These are phyloP conservation scores for Athetis lepigone DNA, from an alignment of 2,888 invertebrate species.

Conservation along the genomic window DNA sequence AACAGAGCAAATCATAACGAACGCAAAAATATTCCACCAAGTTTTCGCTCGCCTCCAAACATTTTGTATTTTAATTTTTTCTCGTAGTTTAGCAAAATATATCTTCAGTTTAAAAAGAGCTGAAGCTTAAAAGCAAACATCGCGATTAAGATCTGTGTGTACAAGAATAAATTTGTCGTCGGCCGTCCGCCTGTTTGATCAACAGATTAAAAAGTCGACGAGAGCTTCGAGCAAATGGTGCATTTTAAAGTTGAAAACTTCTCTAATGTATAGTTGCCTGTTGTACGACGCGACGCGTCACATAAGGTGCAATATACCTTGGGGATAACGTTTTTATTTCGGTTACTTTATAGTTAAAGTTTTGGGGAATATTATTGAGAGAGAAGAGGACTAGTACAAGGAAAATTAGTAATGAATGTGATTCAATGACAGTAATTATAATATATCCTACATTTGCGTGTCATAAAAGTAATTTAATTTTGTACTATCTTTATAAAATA, in stretches of 20 bases:
- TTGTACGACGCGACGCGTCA: slow-evolving; percentile 46
- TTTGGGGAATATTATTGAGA: neutral
- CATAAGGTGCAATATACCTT: slow-evolving; percentile 32
- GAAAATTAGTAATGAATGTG: neutral
- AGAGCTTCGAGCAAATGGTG: slow-evolving; percentile 78
- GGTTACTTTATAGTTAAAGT: neutral
- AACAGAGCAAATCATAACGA: slow-evolving; percentile 27
- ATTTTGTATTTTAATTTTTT: slow-evolving; percentile 48
- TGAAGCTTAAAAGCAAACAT: slow-evolving; percentile 65
- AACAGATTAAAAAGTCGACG: slow-evolving; percentile 84
- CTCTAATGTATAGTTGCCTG: slow-evolving; percentile 61
- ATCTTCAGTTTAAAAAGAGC: slow-evolving; percentile 60
- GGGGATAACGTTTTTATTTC: slow-evolving; percentile 12
- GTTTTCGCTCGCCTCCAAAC: slow-evolving; percentile 49
- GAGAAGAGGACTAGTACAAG: neutral
- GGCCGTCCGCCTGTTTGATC: slow-evolving; percentile 83
- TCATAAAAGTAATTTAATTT: too few species aligned
- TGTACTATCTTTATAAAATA: too few species aligned
- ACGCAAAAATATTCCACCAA: slow-evolving; percentile 27
- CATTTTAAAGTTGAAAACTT: slow-evolving; percentile 76
- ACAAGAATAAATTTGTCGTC: slow-evolving; percentile 87
- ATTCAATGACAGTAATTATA: too few species aligned
- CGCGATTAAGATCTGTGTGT: slow-evolving; percentile 83
- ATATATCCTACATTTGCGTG: too few species aligned
- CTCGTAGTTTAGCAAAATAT: slow-evolving; percentile 48